Evolutionary conservation across 2,888 invertebrate species (phyloP).

Genomic region (Mesochorus sp.): DNA sequence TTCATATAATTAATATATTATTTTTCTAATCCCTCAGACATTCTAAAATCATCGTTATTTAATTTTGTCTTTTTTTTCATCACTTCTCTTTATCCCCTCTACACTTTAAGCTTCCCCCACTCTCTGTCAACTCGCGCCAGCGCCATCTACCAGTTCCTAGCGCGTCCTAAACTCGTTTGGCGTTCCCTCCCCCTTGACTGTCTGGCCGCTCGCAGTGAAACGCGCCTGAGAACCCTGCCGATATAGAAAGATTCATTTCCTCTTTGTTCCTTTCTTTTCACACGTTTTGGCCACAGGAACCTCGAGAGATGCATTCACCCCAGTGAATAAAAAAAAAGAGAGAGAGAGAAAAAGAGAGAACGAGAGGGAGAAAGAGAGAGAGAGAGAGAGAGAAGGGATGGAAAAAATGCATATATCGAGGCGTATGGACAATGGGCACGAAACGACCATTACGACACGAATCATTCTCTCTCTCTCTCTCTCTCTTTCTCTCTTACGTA

Average conservation of each 20-base stretch:
- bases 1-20: too few species aligned
- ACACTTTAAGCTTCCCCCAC: background rate
- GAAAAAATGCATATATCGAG: background rate
- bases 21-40: too few species aligned
- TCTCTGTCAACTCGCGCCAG: conserved; percentile 21
- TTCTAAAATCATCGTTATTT: too few species aligned
- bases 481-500: background rate
- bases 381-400: background rate
- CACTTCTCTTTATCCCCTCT: conserved; percentile 10
- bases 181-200: background rate
- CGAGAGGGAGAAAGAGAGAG: too few species aligned
- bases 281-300: conserved; percentile 68
- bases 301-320: conserved; percentile 47
- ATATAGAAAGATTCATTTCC: conserved; percentile 76
- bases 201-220: conserved; percentile 66
- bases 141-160: conserved; percentile 9
- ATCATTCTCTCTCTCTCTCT: background rate
- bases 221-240: conserved; percentile 75
- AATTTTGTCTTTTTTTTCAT: conserved; percentile 1
- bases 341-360: too few species aligned
- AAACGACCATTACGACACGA: conserved; percentile 66
- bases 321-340: too few species aligned
- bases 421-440: conserved; percentile 46
- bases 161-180: conserved; percentile 20
- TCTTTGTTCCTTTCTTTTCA: conserved; percentile 77